Base-by-base conservation (phyloP, 2,113 vertebrate genomes). In the Siphamia tubifer region DNA sequence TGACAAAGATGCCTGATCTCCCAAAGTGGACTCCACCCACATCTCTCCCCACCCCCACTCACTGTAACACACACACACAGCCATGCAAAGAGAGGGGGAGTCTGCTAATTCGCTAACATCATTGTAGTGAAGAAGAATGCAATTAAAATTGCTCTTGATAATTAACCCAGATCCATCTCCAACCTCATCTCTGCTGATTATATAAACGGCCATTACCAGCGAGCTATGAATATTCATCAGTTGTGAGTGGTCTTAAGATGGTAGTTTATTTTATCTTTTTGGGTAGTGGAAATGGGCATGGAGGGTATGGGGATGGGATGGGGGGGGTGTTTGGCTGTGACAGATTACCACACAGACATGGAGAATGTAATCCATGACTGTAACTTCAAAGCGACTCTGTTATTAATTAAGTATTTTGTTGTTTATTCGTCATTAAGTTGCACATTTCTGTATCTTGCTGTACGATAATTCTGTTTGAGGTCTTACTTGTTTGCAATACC, bases 101-200 rank as follows among this genome's bases (percentile, higher is more conserved):
- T 42, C 69, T 68, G 44, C 79, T 83, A 86, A 86, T 86, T 82
- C 8, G 9, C 62, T 62, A 77, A 77, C 78, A 74, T 67, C 81
- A 75, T 82, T 75, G 83, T 78, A 65, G 67, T 82, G 79, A 76
- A 78, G 78, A 83, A 86, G 86, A 90, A 87, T 74, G 79, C 83
- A 84, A 89, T 89, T 90, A 84, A 87, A 90, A 82, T 67, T 83
- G 82, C 72, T 87, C 83, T 88, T 87, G 82, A 87, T 91, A 85
- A 90, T 90, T 87, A 89, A 87, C 79, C 83, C 79, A 71, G 68
- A 84, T 91, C 78, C 82, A 76, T 84, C 81, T 77, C 74, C 78
- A 76, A 62, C 73, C 65, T 53, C 78, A 78, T 89, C 84, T 85
- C 68, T 57, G 52, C 74, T 89, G 86, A 87, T 89, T 89, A 82